Evolutionary conservation across 2,888 invertebrate genomes (phyloP).

Genomic region (Dexiosoma caninum): DNA sequence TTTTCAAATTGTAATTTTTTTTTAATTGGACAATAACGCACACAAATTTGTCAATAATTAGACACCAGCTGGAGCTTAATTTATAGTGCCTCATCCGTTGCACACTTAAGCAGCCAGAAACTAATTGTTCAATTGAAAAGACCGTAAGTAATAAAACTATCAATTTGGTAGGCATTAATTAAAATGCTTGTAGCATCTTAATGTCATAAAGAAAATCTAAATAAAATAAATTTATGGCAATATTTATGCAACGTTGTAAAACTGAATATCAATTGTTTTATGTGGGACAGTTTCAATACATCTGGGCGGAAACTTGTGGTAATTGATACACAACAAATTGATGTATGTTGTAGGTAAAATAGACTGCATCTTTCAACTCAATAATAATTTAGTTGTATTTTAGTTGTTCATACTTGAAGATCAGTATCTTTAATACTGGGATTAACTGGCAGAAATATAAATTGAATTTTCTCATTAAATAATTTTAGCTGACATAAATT

Average conservation of each 20-base stretch:
- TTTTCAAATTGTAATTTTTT: too few species aligned
- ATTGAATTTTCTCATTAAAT: not conserved
- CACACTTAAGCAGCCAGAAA: not conserved
- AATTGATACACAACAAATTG: constrained; percentile 9
- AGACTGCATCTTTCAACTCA: not conserved
- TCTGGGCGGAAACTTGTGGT: not conserved
- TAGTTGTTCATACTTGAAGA: constrained; percentile 62
- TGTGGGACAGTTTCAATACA: not conserved
- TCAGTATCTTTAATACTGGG: not conserved
- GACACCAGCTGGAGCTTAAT: too few species aligned
- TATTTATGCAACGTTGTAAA: not conserved
- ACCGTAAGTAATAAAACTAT: not conserved
- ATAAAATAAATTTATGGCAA: constrained; percentile 7
- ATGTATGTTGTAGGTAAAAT: not conserved
- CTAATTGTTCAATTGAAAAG: not conserved
- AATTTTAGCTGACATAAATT: not conserved
- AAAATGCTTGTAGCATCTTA: constrained; percentile 22
- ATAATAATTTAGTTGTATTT: constrained; percentile 66
- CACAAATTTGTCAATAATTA: too few species aligned
- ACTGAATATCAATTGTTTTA: constrained; percentile 38
- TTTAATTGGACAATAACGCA: too few species aligned
- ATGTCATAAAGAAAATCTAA: constrained; percentile 18
- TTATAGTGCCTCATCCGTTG: too few species aligned
- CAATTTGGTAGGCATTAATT: constrained; percentile 18
- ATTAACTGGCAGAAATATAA: not conserved